Base-by-base conservation (phyloP, 2,113 vertebrate species). In the Thymallus thymallus region DNA sequence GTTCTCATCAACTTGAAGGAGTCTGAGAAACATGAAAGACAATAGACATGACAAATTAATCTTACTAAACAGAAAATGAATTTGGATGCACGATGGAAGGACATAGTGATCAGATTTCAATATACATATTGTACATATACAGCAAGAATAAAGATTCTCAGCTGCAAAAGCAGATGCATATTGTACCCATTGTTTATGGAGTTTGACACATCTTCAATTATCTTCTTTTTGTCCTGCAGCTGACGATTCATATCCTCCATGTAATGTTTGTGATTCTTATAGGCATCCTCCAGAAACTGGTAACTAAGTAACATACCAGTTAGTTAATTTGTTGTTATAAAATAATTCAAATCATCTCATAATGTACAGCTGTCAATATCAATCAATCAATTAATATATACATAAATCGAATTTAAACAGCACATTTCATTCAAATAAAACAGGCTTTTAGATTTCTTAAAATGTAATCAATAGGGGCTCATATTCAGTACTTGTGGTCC, bases 211-310 rank as follows among this genome's bases (percentile, higher is more conserved):
- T 94, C 95, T 76, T 97, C 95, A 76, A 98, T 96, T 5, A 93
- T 92, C 81, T 95, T 96, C 79, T 90, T 95, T 86, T 97, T 98
- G 84, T 98, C 96, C 91, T 96, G 94, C 76, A 98, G 83, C 84
- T 98, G 97, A 23, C 90, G 92, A 26, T 95, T 96, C 85, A 98
- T 87, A 35, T 88, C 96, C 83, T 96, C 96, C 88, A 98, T 95
- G 76, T 96, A 95, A 72, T 95, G 94, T 85, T 94, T 96, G 88
- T 97, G 96, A 88, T 95, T 96, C 75, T 94, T 95, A 86, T 95
- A 98, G 63, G 96, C 96, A 88, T 97, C 96, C 86, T 97, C 95
- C 84, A 96, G 93, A 90, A 98, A 98, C 80, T 98, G 97, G 56
- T 98, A 98, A 84, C 97, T 98, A 74, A 87, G 68, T 1, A 72